Percentiles rank a stretch among this genome's conserved stretches.
These are phyloP conservation scores for Tenualosa thibaudeaui DNA, from an alignment of 2,797 vertebrate genomes.

Conservation along the genomic window DNA sequence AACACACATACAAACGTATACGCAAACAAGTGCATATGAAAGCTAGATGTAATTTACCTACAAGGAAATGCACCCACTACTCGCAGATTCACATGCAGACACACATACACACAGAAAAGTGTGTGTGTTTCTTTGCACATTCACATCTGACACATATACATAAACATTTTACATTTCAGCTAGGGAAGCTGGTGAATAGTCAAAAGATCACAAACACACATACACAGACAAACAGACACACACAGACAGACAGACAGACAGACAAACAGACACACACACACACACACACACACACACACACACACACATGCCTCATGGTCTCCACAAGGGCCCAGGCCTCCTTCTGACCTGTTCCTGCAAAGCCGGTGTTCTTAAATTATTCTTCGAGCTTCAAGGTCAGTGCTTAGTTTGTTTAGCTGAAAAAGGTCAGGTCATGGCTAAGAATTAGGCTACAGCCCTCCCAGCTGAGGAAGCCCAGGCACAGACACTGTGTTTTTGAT, in stretches of 20 bases:
- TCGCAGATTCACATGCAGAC: neutral
- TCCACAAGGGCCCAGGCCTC: neutral
- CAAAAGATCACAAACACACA: conserved; percentile 4
- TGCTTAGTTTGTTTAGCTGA: neutral
- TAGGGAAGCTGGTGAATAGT: neutral
- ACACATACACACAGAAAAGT: neutral
- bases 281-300: conserved; percentile 13
- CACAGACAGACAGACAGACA: neutral
- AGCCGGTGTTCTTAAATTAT: neutral
- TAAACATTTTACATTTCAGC: neutral
- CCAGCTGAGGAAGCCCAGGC: no score
- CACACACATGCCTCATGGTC: neutral
- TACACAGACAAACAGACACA: neutral
- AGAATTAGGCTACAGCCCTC: neutral
- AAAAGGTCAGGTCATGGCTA: neutral
- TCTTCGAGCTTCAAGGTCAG: neutral
- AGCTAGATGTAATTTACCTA: neutral
- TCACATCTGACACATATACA: neutral
- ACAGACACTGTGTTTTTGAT: neutral
- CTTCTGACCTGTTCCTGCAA: neutral
- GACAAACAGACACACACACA: neutral
- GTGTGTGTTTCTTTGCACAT: neutral
- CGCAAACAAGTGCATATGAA: neutral
- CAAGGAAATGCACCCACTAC: neutral
- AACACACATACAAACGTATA: neutral